Evolutionary conservation across 37 sponge, comb jelly and placozoan species (phyloP).

Genomic region (Diacarnus erythraeanus): DNA sequence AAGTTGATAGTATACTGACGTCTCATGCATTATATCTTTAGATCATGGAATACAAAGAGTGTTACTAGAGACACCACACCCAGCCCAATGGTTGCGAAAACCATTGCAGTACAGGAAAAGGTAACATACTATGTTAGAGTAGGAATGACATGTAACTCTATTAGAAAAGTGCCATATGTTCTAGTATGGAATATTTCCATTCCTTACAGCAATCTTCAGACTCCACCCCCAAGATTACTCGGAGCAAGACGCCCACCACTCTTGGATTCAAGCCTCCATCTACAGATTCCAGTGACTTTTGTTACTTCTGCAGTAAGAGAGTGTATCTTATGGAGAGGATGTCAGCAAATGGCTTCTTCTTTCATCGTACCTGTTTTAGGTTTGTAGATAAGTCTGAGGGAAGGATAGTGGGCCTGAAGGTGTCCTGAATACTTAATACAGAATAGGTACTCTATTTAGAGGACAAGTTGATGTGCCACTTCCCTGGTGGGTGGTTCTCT

Average conservation of each 20-base stretch:
- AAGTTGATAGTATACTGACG: no score
- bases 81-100: not conserved
- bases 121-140: not conserved
- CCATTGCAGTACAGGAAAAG: not conserved
- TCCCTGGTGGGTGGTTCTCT: no score
- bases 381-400: no score
- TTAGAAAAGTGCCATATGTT: not conserved
- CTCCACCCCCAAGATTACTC: constrained; percentile 6
- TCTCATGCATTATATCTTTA: not conserved
- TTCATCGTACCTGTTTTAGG: constrained; percentile 81
- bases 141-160: not conserved
- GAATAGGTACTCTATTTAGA: no score
- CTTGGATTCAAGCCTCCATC: constrained; percentile 22
- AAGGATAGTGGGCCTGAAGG: no score
- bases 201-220: not conserved
- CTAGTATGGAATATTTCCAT: no score
- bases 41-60: constrained; percentile 37
- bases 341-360: constrained; percentile 83
- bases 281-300: constrained; percentile 49
- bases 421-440: no score
- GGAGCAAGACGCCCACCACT: not conserved
- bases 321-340: constrained; percentile 87
- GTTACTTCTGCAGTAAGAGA: constrained; percentile 76
- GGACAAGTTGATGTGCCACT: no score
- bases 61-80: not conserved